These are phyloP conservation scores for Harpalus rufipes DNA, from an alignment of 2,888 invertebrate species.

Conservation along the genomic window DNA sequence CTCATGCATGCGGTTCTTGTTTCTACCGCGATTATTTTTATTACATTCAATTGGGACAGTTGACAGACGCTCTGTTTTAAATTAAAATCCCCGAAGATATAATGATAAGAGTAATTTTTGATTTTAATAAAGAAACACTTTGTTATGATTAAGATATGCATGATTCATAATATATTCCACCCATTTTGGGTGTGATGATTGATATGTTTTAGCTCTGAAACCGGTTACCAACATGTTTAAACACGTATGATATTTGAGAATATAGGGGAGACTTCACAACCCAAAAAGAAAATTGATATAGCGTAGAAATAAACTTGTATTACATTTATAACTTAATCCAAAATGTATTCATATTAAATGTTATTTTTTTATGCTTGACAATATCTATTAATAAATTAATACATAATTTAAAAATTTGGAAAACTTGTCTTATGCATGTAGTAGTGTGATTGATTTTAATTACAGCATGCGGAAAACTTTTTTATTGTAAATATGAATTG, in stretches of 20 bases:
- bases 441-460: too few species aligned
- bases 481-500: too few species aligned
- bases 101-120: slow-evolving; percentile 5
- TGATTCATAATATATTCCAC: neutral
- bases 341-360: too few species aligned
- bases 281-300: neutral
- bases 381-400: too few species aligned
- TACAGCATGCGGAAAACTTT: too few species aligned
- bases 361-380: too few species aligned
- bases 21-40: slow-evolving; percentile 50
- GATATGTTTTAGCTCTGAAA: neutral
- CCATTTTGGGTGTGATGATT: neutral
- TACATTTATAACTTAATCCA: too few species aligned
- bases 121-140: slow-evolving; percentile 3
- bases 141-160: neutral
- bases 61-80: neutral
- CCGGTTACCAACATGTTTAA: neutral
- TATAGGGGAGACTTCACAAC: neutral
- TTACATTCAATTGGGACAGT: slow-evolving; percentile 41
- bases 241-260: neutral
- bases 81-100: slow-evolving; percentile 25
- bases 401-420: too few species aligned
- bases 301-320: too few species aligned
- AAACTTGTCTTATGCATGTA: too few species aligned
- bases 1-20: slow-evolving; percentile 19